Percentiles rank a stretch among this genome's conserved stretches.
Evolutionary conservation across 2,113 vertebrate species (phyloP).

Genomic region (Marcusenius ussheri): DNA sequence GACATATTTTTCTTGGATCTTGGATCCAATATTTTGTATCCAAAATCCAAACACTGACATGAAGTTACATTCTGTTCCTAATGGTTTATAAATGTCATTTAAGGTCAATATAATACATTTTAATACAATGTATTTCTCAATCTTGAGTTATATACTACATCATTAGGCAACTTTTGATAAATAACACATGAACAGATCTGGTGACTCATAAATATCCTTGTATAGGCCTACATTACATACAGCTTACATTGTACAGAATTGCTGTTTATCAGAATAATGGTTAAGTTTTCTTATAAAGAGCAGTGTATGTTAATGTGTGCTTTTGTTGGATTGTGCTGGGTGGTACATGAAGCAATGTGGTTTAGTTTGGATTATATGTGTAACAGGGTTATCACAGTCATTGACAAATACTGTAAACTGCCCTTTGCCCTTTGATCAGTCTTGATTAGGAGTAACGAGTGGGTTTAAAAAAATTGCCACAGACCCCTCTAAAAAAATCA

Average conservation of each 20-base stretch:
- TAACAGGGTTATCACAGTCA: background rate
- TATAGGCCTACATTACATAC: background rate
- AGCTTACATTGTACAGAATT: background rate
- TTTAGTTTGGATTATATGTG: background rate
- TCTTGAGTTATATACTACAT: background rate
- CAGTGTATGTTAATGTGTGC: background rate
- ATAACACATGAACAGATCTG: background rate
- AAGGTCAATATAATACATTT: background rate
- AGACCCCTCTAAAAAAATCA: background rate
- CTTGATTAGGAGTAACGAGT: background rate
- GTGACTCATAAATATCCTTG: background rate
- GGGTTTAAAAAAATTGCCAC: background rate
- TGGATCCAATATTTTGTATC: background rate
- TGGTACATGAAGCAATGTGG: background rate
- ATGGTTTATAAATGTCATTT: background rate
- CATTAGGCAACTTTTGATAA: background rate
- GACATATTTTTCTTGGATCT: conserved; percentile 8
- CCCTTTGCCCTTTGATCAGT: background rate
- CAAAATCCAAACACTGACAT: background rate
- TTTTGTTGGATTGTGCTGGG: background rate
- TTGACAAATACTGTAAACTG: background rate
- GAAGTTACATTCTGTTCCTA: background rate
- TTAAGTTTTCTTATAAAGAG: background rate
- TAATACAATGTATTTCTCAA: background rate
- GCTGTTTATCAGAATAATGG: background rate